Conservation (phyloP, 2,888 invertebrate genomes). For the Chaitophorus viminalis region DNA sequence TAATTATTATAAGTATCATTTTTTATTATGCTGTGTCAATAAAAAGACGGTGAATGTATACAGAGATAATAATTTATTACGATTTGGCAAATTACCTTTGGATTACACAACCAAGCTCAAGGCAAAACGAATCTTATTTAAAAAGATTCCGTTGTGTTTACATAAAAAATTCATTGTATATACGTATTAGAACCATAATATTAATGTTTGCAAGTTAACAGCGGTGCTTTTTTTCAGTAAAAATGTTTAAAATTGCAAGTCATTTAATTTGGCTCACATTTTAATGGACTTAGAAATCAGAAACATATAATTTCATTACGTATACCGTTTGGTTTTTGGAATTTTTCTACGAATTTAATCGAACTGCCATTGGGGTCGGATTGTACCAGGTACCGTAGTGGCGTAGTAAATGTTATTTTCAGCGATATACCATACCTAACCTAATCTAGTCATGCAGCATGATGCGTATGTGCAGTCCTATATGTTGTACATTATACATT, state of each 20-base stretch:
- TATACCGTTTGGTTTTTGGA: neutral
- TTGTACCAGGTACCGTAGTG: neutral
- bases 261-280: conserved; percentile 7
- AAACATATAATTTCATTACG: neutral
- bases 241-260: neutral
- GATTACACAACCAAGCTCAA: conserved; percentile 14
- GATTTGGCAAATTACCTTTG: conserved; percentile 22
- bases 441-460: too few relatives aligned
- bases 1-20: conserved; percentile 34
- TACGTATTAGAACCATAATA: neutral
- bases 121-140: neutral
- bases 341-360: neutral
- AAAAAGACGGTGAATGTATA: conserved; percentile 1
- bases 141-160: conserved; percentile 13
- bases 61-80: conserved; percentile 6
- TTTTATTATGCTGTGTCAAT: conserved; percentile 11
- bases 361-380: neutral
- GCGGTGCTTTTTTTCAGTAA: neutral
- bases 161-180: conserved; percentile 17
- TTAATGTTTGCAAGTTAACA: neutral
- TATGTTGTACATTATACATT: too few relatives aligned
- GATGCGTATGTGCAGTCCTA: too few relatives aligned
- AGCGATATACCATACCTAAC: too few relatives aligned
- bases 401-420: neutral
- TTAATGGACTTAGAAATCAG: neutral